A percentile compares a stretch with the other conserved stretches of the same genome.
Evolutionary conservation across 2,797 vertebrate species (phyloP).

Genomic region (Austrolebias charrua): DNA sequence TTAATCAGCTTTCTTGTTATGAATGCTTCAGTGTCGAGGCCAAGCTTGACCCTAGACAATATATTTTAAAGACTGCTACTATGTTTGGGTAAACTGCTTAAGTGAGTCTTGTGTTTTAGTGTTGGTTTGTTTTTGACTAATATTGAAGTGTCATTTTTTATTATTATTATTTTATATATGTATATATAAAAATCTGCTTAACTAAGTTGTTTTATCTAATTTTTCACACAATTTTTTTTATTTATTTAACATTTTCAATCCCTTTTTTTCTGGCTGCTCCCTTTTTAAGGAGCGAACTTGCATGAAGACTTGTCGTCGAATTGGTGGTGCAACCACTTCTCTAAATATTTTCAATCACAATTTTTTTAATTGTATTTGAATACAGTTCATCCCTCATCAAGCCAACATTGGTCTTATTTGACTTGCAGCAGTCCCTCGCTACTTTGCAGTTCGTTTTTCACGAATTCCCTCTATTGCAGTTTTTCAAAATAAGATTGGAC

Average conservation of each 20-base stretch:
- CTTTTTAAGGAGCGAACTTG: no score
- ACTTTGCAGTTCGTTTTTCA: no score
- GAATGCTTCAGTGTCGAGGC: slow-evolving; percentile 22
- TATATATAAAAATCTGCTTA: not conserved
- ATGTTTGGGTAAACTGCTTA: slow-evolving; percentile 33
- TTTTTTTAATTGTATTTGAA: slow-evolving; percentile 5
- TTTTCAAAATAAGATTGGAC: no score
- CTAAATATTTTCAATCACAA: not conserved
- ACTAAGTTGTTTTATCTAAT: slow-evolving; percentile 1
- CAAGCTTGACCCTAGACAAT: slow-evolving; percentile 17
- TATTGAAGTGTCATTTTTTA: not conserved
- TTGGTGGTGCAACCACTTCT: no score
- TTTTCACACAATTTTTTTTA: slow-evolving; percentile 9
- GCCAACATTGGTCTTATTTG: slow-evolving; percentile 26
- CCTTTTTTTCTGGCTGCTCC: no score
- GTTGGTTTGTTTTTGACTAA: not conserved
- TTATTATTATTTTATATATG: no score
- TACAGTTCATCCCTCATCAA: slow-evolving; percentile 25
- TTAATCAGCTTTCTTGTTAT: slow-evolving; percentile 11
- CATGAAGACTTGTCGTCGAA: no score
- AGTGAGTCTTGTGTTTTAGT: slow-evolving; percentile 13
- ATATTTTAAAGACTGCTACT: slow-evolving; percentile 19
- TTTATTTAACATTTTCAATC: slow-evolving; percentile 2
- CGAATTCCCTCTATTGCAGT: no score
- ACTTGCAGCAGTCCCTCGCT: not conserved